Conservation (phyloP, 1,140 invertebrate species). For the Cydia pomonella region DNA sequence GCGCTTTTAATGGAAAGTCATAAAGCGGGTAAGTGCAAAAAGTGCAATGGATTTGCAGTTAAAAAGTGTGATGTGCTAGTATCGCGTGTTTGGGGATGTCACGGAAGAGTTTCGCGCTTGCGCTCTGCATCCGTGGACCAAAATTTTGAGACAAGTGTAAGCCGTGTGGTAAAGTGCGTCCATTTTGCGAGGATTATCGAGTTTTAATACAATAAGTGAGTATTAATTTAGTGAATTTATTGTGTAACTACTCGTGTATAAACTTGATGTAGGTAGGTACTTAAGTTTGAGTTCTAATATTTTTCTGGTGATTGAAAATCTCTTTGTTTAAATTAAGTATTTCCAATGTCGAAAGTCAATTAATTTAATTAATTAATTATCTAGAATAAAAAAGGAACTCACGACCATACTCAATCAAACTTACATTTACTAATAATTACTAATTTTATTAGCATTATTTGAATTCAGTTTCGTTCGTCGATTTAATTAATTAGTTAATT, state of each 20-base stretch:
- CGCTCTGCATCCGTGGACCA: conserved; percentile 67
- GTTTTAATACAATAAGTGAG: conserved; percentile 62
- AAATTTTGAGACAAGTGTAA: conserved; percentile 63
- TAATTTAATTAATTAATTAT: not conserved
- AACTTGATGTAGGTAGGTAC: not conserved
- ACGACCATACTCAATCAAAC: too few relatives aligned
- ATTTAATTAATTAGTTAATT: too few relatives aligned
- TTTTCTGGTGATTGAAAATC: not conserved
- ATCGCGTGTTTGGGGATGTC: conserved; percentile 40
- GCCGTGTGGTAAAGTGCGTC: conserved; percentile 58
- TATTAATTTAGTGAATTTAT: conserved; percentile 35
- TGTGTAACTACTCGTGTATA: not conserved
- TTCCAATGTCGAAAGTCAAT: not conserved
- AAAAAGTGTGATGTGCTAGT: not conserved
- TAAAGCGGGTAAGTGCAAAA: conserved; percentile 16
- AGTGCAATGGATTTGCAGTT: conserved; percentile 44
- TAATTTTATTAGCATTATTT: too few relatives aligned
- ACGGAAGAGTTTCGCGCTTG: conserved; percentile 59
- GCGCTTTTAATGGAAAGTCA: not conserved
- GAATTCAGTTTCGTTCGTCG: too few relatives aligned
- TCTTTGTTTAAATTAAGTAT: not conserved
- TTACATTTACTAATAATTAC: too few relatives aligned
- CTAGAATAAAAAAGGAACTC: too few relatives aligned
- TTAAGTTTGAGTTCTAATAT: not conserved
- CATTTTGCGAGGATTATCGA: conserved; percentile 58